These are phyloP conservation scores for Poecilobothrus nobilitatus DNA, from an alignment of 2,888 invertebrate species.

Conservation along the genomic window DNA sequence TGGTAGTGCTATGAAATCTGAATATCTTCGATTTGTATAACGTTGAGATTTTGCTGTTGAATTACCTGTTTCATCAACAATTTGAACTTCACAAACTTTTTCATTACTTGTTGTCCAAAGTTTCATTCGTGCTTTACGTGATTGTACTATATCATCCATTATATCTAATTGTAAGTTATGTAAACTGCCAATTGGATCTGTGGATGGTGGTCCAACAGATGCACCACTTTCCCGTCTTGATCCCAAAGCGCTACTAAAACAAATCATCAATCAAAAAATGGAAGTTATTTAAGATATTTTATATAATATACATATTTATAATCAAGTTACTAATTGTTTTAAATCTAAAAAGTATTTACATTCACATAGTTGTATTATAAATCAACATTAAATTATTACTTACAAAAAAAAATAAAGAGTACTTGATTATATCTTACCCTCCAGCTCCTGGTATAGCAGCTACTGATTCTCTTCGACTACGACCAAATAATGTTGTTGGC, in stretches of 20 bases:
- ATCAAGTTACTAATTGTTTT: not conserved
- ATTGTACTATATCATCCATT: conserved; percentile 80
- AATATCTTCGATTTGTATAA: conserved; percentile 58
- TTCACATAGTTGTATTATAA: not conserved
- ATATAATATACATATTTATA: not conserved
- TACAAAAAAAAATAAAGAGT: too few species aligned
- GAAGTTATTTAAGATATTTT: not conserved
- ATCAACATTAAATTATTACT: not conserved
- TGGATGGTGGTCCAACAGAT: conserved; percentile 58
- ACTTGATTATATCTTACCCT: conserved; percentile 37
- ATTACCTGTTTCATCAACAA: conserved; percentile 58
- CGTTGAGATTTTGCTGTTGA: conserved; percentile 48
- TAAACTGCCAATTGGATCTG: conserved; percentile 64
- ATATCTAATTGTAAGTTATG: conserved; percentile 79
- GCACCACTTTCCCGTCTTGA: conserved; percentile 42
- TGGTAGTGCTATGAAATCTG: conserved; percentile 55
- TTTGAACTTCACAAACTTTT: conserved; percentile 73
- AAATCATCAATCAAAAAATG: conserved; percentile 24
- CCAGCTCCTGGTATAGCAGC: conserved; percentile 59
- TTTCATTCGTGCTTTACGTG: conserved; percentile 73
- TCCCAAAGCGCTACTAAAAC: conserved; percentile 43
- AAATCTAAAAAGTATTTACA: too few species aligned
- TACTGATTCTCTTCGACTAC: conserved; percentile 71
- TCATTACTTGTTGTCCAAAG: conserved; percentile 76
- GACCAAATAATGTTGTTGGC: conserved; percentile 66